Percentiles rank a stretch among this genome's conserved stretches.
Evolutionary conservation across 92 coral and sea anemone genomes (phyloP).

Genomic region (Chrysogorgia sp.): DNA sequence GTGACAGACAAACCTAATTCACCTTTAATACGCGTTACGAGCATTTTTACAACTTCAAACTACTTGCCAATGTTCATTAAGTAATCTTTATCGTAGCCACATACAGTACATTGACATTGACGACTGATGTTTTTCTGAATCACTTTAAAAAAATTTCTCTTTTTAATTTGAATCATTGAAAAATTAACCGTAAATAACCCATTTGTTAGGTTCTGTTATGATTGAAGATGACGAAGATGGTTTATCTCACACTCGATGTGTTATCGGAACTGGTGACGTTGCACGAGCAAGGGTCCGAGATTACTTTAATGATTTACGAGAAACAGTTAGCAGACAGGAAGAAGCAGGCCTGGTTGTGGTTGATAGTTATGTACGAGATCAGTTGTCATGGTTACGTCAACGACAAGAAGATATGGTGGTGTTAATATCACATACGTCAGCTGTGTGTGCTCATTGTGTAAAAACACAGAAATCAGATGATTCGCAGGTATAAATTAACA

Average conservation of each 20-base stretch:
- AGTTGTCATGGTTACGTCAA: conserved; percentile 88
- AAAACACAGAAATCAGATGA: conserved; percentile 86
- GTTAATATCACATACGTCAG: conserved; percentile 83
- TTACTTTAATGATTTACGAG: conserved; percentile 96
- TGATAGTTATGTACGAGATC: conserved; percentile 89
- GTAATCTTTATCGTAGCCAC: too few species aligned
- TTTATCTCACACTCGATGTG: conserved; percentile 55
- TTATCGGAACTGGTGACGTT: conserved; percentile 83
- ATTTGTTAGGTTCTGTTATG: conserved; percentile 71
- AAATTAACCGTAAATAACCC: neutral
- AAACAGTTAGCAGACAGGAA: conserved; percentile 94
- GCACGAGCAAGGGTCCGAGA: conserved; percentile 86
- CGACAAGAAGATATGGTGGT: conserved; percentile 99
- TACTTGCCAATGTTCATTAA: too few species aligned
- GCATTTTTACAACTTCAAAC: too few species aligned
- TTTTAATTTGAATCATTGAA: too few species aligned
- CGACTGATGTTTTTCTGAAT: too few species aligned
- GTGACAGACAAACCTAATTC: too few species aligned
- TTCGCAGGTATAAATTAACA: conserved; percentile 74
- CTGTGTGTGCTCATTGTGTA: conserved; percentile 94
- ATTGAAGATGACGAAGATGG: conserved; percentile 79
- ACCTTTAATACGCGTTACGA: too few species aligned
- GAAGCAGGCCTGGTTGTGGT: conserved; percentile 99
- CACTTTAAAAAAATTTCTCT: too few species aligned
- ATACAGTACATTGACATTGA: too few species aligned